Percentiles rank a stretch among this genome's conserved stretches.
These are phyloP conservation scores for Oxytorus armatus DNA, from an alignment of 2,888 invertebrate species.

Conservation along the genomic window DNA sequence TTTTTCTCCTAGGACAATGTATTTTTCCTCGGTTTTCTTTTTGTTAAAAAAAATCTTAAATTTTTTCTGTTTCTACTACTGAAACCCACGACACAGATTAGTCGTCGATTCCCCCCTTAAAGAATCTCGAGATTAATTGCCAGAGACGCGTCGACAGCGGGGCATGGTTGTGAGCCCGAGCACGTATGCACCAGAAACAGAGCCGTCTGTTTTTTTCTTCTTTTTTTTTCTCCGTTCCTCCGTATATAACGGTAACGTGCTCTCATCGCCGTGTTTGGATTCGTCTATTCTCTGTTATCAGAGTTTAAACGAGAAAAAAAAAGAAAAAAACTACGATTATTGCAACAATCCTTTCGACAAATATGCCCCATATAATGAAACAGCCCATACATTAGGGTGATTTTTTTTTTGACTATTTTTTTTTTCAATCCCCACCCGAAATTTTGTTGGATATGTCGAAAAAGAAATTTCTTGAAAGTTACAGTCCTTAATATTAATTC, in stretches of 20 bases:
- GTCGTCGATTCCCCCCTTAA: not conserved
- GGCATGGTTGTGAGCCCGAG: constrained; percentile 33
- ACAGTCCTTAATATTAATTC: too few relatives aligned
- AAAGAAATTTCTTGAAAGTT: too few relatives aligned
- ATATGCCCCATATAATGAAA: too few relatives aligned
- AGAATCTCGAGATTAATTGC: constrained; percentile 38
- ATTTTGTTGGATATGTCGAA: too few relatives aligned
- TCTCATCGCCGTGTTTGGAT: constrained; percentile 36
- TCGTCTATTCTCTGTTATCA: constrained; percentile 21
- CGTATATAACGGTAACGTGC: constrained; percentile 32
- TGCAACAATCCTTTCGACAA: not conserved
- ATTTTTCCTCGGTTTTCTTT: too few relatives aligned
- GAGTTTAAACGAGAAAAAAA: not conserved
- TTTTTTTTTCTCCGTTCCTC: too few relatives aligned
- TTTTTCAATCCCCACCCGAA: too few relatives aligned
- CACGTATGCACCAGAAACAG: constrained; percentile 37
- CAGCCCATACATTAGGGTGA: too few relatives aligned
- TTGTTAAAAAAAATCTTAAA: too few relatives aligned
- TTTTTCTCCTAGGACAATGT: too few relatives aligned
- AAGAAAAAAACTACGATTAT: constrained; percentile 12
- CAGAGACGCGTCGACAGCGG: not conserved
- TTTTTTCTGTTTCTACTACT: not conserved
- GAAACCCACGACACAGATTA: not conserved
- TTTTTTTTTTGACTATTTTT: too few relatives aligned
- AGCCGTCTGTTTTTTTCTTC: constrained; percentile 13